Evolutionary conservation across 2,113 vertebrate species (phyloP).

Genomic region (Pontoporia blainvillei): DNA sequence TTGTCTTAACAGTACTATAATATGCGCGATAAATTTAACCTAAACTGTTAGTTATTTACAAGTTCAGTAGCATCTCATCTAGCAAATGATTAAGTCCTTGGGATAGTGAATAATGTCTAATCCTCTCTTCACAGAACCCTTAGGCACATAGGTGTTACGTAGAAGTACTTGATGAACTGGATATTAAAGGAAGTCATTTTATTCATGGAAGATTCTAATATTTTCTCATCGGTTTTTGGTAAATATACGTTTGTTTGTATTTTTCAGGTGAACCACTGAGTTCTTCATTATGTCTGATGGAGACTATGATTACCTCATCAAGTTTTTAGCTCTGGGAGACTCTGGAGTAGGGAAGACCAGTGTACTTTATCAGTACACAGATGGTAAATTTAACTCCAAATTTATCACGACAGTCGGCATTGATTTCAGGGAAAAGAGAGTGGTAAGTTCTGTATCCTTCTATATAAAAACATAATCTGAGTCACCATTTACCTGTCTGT

Average conservation of each 20-base stretch:
- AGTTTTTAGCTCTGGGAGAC: constrained; percentile 96
- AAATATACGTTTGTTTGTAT: constrained; percentile 6
- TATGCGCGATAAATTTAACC: neutral
- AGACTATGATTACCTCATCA: constrained; percentile 99
- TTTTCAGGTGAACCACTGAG: constrained; percentile 81
- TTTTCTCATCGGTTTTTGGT: neutral
- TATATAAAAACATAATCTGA: neutral
- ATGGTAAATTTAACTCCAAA: constrained; percentile 96
- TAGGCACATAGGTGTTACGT: neutral
- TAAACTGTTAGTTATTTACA: neutral
- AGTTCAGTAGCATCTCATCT: neutral
- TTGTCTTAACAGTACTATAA: neutral
- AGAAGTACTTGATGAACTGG: neutral
- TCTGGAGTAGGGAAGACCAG: constrained; percentile 99
- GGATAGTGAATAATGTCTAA: neutral
- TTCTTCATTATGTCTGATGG: constrained; percentile 96
- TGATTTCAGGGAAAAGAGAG: constrained; percentile 97
- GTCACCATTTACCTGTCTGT: neutral
- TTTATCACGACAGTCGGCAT: constrained; percentile 99
- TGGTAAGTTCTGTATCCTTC: constrained; percentile 85
- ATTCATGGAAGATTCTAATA: neutral
- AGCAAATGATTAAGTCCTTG: neutral
- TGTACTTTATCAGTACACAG: constrained; percentile 97
- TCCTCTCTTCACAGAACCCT: neutral
- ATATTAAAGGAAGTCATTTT: neutral